phyloP scores from a whole-genome alignment of 2,113 vertebrate genomes.

The Rhynchomys soricoides region DNA sequence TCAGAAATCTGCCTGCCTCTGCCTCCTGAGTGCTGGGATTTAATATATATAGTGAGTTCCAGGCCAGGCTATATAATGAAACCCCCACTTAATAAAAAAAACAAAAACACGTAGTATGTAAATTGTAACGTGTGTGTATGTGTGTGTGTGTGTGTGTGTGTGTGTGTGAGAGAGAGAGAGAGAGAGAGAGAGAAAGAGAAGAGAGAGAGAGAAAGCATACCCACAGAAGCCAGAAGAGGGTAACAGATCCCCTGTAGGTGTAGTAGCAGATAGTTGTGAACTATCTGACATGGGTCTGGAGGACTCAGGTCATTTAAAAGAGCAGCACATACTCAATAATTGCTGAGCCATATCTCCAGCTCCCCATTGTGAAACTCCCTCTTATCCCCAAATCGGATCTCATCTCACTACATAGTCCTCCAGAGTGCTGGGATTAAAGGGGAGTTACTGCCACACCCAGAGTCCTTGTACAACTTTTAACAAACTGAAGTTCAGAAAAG shows the following conservation, averaged over 20 bases:
- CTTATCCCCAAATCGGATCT: background rate
- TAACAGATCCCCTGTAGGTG: background rate
- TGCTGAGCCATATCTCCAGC: background rate
- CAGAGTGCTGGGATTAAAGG: background rate
- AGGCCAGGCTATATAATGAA: background rate
- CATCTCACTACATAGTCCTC: background rate
- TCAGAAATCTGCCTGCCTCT: too few relatives aligned
- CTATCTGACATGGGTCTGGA: background rate
- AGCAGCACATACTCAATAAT: background rate
- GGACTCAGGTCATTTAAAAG: background rate
- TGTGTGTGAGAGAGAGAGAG: too few relatives aligned
- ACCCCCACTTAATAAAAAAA: background rate
- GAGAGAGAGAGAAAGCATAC: too few relatives aligned
- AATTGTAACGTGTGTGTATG: background rate
- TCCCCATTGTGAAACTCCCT: background rate
- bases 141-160: background rate
- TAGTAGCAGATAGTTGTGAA: background rate
- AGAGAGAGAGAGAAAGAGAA: too few relatives aligned
- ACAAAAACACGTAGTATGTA: background rate
- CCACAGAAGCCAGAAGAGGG: background rate
- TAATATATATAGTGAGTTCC: background rate
- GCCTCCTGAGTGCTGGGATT: too few relatives aligned
- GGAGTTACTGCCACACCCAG: background rate
- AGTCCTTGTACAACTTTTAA: background rate
- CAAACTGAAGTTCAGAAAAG: slow-evolving; percentile 27